Evolutionary conservation across 2,113 vertebrate species (phyloP), one percentile per base, ranked within the genome.

Genomic region (Sinocyclocheilus anophthalmus): DNA sequence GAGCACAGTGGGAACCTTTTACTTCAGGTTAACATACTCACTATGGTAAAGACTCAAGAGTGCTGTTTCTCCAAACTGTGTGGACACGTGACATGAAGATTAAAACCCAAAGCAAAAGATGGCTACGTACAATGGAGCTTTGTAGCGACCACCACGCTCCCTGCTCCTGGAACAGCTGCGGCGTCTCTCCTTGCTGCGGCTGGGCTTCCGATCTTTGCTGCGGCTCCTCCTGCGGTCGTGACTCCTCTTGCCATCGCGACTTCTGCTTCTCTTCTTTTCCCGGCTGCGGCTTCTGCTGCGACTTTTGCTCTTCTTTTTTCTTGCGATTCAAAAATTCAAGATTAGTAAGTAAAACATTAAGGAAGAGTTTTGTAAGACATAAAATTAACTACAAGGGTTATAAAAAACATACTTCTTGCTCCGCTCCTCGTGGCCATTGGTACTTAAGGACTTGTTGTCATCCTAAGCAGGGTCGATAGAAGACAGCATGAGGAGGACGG

Each of bases 401-500:
- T 7, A 57, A 5, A 69, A 81, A 72, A 94, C 95, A 94, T 92
- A 98, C 98, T 97, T 99, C 95, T 98, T 99, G 94, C 93, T 95
- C 92, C 94, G 97, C 70, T 99, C 97, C 90, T 98, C 97, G 4
- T 97, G 96, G 89, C 96, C 96, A 84, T 98, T 96, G 90, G 97
- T 96, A 95, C 96, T 98, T 94, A 92, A 95, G 94, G 94, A 93
- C 94, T 97, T 99, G 95, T 94, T 93, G 94, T 98, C 97, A 94
- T 99, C 97, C 97, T 99, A 97, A 96, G 96, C 96, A 96, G 96
- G 96, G 96, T 97, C 95, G 96, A 98, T 96, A 98, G 96, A 97
- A 98, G 96, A 98, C 95, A 98, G 97, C 96, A 94, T 98, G 96
- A 98, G 96, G 96, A 95, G 95, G 96, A 95, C 95, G 96, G 85